These are phyloP conservation scores for Heteromurus nitidus DNA, from an alignment of 2,888 invertebrate genomes.

Conservation along the genomic window DNA sequence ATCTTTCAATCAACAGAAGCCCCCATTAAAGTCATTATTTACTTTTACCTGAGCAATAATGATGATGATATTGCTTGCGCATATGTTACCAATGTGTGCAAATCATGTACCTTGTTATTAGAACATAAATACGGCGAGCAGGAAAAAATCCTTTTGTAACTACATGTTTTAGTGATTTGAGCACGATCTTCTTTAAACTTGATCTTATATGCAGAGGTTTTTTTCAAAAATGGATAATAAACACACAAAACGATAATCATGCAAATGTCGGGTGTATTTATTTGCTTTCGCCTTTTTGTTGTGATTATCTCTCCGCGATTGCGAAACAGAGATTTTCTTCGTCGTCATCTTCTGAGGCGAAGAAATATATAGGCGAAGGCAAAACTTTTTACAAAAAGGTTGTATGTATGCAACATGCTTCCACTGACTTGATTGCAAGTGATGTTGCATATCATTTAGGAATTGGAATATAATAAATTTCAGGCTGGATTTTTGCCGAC, in stretches of 20 bases:
- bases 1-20: slow-evolving; percentile 39
- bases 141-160: slow-evolving; percentile 21
- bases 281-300: neutral
- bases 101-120: slow-evolving; percentile 44
- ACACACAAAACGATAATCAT: slow-evolving; percentile 17
- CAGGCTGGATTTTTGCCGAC: slow-evolving; percentile 8
- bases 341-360: too few relatives aligned
- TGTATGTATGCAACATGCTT: neutral
- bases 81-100: slow-evolving; percentile 31
- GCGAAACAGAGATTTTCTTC: too few relatives aligned
- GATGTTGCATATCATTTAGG: neutral
- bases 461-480: neutral
- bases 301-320: neutral
- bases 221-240: neutral
- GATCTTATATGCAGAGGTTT: neutral
- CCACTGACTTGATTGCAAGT: neutral
- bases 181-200: slow-evolving; percentile 25
- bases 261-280: slow-evolving; percentile 8
- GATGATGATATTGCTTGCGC: neutral
- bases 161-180: slow-evolving; percentile 33
- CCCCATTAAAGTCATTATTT: slow-evolving; percentile 23
- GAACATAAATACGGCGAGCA: slow-evolving; percentile 26
- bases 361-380: too few relatives aligned
- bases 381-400: neutral
- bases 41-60: neutral